Conservation (phyloP, 92 coral and sea anemone species). For the Isaurus tuberculatus region DNA sequence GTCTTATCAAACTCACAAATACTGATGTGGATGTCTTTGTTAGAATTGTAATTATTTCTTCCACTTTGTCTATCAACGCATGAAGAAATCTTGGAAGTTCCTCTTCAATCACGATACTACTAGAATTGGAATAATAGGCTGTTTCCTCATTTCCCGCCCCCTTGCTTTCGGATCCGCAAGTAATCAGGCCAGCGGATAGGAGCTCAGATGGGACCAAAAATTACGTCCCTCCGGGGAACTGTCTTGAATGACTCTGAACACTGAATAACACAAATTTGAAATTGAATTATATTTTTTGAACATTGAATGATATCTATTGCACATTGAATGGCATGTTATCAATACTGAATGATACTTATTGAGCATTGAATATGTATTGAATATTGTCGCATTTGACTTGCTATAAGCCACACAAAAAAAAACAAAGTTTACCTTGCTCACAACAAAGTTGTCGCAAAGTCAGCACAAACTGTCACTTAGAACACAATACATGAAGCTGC, state of each 20-base stretch:
- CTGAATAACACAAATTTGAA: not conserved
- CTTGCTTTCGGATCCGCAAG: conserved; percentile 1
- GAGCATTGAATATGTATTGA: too few species aligned
- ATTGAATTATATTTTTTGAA: too few species aligned
- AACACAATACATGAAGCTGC: too few species aligned
- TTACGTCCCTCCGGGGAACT: not conserved
- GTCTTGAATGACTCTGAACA: not conserved
- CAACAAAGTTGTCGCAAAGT: too few species aligned
- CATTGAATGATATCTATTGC: too few species aligned
- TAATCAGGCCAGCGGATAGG: conserved; percentile 19
- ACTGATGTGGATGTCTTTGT: conserved; percentile 12
- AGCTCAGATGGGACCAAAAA: not conserved
- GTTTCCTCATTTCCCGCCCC: conserved; percentile 2
- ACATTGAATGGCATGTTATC: too few species aligned
- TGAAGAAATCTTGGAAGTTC: conserved; percentile 11
- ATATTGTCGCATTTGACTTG: too few species aligned
- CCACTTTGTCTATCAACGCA: conserved; percentile 16
- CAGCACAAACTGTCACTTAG: too few species aligned
- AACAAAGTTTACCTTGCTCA: too few species aligned
- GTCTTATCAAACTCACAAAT: conserved; percentile 8
- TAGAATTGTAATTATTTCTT: not conserved
- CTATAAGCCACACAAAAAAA: too few species aligned
- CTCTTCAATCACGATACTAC: not conserved
- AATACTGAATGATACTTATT: too few species aligned
- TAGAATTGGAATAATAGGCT: not conserved